These are phyloP conservation scores for Siphlonurus alternatus DNA, from an alignment of 2,888 invertebrate genomes.

Conservation along the genomic window DNA sequence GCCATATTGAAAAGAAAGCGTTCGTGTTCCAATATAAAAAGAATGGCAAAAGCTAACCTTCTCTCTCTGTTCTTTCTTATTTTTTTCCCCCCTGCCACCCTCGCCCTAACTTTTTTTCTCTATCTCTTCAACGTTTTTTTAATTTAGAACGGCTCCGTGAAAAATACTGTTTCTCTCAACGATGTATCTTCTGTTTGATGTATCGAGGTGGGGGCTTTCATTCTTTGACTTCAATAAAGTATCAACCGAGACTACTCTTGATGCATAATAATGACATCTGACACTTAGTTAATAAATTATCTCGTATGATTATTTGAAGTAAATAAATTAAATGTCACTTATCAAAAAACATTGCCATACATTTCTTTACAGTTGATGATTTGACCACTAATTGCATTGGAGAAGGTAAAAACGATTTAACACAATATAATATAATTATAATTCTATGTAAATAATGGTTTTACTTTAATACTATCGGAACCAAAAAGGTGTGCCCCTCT, in stretches of 20 bases:
- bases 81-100: neutral
- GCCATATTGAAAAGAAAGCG: neutral
- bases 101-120: neutral
- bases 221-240: slow-evolving; percentile 3
- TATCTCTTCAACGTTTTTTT: neutral
- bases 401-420: no score
- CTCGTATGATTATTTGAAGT: no score
- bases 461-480: no score
- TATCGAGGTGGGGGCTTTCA: neutral
- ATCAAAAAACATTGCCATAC: no score
- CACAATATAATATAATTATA: no score
- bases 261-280: neutral
- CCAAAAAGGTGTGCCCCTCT: no score
- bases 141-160: slow-evolving; percentile 1
- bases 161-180: neutral
- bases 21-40: neutral
- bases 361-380: no score
- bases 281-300: no score
- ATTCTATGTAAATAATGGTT: no score
- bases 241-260: neutral
- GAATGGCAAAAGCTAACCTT: neutral
- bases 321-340: no score
- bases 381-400: no score
- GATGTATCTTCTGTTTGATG: neutral
- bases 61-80: neutral